Percentiles rank a stretch among this genome's conserved stretches.
phyloP scores from a whole-genome alignment of 53 echinoderm and acorn worm species.

The Holothuria scabra region DNA sequence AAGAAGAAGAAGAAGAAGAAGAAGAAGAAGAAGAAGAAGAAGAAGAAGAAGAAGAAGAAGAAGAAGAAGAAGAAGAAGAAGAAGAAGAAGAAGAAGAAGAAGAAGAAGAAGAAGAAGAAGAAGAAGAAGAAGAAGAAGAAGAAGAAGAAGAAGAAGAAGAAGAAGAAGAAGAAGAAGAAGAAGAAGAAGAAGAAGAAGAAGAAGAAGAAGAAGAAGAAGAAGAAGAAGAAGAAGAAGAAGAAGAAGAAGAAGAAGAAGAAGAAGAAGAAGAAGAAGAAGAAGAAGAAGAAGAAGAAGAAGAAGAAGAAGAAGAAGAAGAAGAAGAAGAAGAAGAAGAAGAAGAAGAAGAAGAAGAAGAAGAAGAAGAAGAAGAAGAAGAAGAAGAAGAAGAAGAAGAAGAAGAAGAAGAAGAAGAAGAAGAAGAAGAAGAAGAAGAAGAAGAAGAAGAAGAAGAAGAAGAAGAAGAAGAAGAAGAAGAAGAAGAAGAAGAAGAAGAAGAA shows the following conservation, averaged over 20 bases:
- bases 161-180: slow-evolving; percentile 5
- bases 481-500: slow-evolving; percentile 11
- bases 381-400: slow-evolving; percentile 11
- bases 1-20: slow-evolving; percentile 25
- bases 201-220: slow-evolving; percentile 39
- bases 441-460: slow-evolving; percentile 11
- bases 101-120: slow-evolving; percentile 19
- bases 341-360: slow-evolving; percentile 39
- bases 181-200: background rate
- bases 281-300: slow-evolving; percentile 39
- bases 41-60: slow-evolving; percentile 22
- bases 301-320: slow-evolving; percentile 39
- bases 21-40: background rate
- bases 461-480: slow-evolving; percentile 11
- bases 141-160: slow-evolving; percentile 25
- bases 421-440: slow-evolving; percentile 11
- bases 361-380: slow-evolving; percentile 22
- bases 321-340: slow-evolving; percentile 39
- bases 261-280: slow-evolving; percentile 39
- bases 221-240: slow-evolving; percentile 39
- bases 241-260: slow-evolving; percentile 39
- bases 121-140: slow-evolving; percentile 27
- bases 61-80: background rate
- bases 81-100: slow-evolving; percentile 2
- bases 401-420: slow-evolving; percentile 11